phyloP scores from a whole-genome alignment of 2,888 invertebrate genomes.

The Gymnosoma rotundatum region DNA sequence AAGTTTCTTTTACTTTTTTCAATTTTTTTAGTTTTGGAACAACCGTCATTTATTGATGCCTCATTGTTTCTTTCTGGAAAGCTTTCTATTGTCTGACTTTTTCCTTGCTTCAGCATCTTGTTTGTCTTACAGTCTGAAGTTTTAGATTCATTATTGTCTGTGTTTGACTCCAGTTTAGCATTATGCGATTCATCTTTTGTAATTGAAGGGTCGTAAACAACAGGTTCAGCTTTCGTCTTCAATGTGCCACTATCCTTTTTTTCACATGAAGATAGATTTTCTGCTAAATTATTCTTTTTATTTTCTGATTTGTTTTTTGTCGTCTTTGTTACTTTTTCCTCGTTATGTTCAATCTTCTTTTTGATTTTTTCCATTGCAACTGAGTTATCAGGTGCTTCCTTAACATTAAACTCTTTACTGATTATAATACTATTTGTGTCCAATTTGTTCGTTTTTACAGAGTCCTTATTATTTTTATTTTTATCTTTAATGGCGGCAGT shows the following conservation, averaged over 20 bases:
- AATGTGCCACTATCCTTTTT: background rate
- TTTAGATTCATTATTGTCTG: background rate
- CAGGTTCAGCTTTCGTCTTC: background rate
- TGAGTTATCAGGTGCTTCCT: slow-evolving; percentile 69
- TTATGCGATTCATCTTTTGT: background rate
- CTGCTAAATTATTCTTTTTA: background rate
- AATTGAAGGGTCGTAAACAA: background rate
- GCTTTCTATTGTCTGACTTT: slow-evolving; percentile 9
- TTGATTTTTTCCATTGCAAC: slow-evolving; percentile 56
- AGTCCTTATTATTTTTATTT: slow-evolving; percentile 38
- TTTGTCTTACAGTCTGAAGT: background rate
- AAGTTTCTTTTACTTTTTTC: slow-evolving; percentile 13
- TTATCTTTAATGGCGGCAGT: slow-evolving; percentile 64
- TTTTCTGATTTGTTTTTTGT: slow-evolving; percentile 3
- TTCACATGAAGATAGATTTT: slow-evolving; percentile 6
- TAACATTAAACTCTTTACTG: slow-evolving; percentile 67
- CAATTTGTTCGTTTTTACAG: slow-evolving; percentile 7
- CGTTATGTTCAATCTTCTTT: background rate
- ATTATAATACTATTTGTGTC: slow-evolving; percentile 22
- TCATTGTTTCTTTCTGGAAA: slow-evolving; percentile 37
- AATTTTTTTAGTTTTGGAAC: slow-evolving; percentile 69
- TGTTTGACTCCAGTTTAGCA: background rate
- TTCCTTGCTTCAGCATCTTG: background rate
- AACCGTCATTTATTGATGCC: slow-evolving; percentile 14
- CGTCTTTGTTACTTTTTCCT: background rate